phyloP scores from a whole-genome alignment of 2,113 vertebrate genomes.

The Myotis davidii region DNA sequence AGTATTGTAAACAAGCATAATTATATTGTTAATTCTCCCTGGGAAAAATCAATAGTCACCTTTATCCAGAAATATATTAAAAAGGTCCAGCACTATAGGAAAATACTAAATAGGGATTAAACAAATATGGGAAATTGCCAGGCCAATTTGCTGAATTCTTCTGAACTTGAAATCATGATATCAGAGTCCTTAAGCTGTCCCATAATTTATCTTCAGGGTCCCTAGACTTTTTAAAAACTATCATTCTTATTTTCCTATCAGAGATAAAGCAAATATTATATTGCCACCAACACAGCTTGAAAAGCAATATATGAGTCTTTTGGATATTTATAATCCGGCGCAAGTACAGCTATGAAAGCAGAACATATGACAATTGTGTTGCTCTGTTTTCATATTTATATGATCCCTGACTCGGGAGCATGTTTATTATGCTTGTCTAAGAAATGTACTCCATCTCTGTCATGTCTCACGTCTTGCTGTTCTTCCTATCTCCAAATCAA shows the following conservation, averaged over 20 bases:
- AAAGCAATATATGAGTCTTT: background rate
- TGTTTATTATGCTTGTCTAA: conserved; percentile 64
- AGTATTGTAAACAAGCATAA: background rate
- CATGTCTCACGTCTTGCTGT: conserved; percentile 1
- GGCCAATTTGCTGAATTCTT: background rate
- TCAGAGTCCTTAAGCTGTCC: background rate
- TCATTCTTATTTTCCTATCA: background rate
- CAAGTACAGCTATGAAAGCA: conserved; percentile 41
- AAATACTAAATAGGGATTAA: background rate
- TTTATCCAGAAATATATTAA: background rate
- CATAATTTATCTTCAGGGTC: background rate
- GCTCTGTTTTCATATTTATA: conserved; percentile 49
- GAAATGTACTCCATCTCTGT: conserved; percentile 58
- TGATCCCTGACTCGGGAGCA: conserved; percentile 31
- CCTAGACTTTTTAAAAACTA: background rate
- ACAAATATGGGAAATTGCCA: background rate
- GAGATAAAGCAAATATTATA: background rate
- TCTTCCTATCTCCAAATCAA: conserved; percentile 74
- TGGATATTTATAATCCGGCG: background rate
- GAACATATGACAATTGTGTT: conserved; percentile 34
- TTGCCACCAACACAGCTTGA: background rate
- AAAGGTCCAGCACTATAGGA: background rate
- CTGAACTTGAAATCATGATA: background rate
- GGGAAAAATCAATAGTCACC: background rate
- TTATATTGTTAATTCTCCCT: background rate